A percentile compares a stretch with the other conserved stretches of the same genome.
These are phyloP conservation scores for Scaptomyza pallida DNA, from an alignment of 1,140 invertebrate genomes.

Conservation along the genomic window DNA sequence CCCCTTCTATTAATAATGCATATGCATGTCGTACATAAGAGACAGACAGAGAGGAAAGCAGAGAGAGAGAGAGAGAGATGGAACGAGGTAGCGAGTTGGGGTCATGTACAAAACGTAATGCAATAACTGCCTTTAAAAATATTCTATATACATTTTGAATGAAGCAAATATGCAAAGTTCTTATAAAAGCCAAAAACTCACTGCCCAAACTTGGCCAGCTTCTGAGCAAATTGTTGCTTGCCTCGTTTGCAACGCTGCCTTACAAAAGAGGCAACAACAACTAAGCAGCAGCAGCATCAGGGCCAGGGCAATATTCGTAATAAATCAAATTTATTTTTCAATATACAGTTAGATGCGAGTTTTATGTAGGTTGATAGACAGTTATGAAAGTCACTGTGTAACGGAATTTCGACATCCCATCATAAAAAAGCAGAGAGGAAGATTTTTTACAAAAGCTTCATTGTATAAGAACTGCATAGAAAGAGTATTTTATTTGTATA, in stretches of 20 bases:
- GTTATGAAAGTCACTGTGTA: constrained; percentile 16
- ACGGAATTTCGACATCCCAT: not conserved
- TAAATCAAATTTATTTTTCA: constrained; percentile 69
- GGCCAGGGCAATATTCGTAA: constrained; percentile 22
- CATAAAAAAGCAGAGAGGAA: not conserved
- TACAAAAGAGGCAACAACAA: not conserved
- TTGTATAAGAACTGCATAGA: constrained; percentile 9
- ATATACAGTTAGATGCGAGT: constrained; percentile 42
- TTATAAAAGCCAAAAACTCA: constrained; percentile 32
- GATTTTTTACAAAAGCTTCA: not conserved
- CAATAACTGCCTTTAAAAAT: constrained; percentile 67
- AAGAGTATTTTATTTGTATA: not conserved
- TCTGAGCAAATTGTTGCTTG: constrained; percentile 16
- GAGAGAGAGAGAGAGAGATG: not conserved
- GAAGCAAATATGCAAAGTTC: constrained; percentile 76
- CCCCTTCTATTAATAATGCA: constrained; percentile 72
- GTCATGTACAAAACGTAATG: constrained; percentile 59
- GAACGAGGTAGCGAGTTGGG: constrained; percentile 16
- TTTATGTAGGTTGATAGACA: constrained; percentile 22
- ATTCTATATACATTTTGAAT: constrained; percentile 72
- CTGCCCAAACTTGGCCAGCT: constrained; percentile 20
- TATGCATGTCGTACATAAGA: constrained; percentile 56
- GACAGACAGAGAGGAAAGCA: not conserved
- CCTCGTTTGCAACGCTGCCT: not conserved
- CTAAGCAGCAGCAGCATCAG: no score